Conservation (phyloP, 2,113 vertebrate species). For the Corapipo altera region DNA sequence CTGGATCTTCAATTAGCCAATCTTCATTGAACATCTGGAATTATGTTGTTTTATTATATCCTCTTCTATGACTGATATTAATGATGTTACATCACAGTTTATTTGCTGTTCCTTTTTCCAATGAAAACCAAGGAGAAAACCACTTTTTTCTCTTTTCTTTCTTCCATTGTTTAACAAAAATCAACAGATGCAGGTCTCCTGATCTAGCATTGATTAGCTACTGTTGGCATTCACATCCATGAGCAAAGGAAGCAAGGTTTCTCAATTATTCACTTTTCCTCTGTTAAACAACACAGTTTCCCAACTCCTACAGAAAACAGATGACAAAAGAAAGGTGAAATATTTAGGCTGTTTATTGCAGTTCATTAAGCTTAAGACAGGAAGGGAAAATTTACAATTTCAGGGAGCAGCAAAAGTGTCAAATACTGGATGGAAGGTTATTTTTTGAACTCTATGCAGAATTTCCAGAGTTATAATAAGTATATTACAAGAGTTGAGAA, state of each 20-base stretch:
- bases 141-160: background rate
- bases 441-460: background rate
- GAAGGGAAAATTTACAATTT: background rate
- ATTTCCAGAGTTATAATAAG: background rate
- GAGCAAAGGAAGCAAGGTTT: background rate
- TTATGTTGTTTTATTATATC: background rate
- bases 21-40: background rate
- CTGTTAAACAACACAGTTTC: background rate
- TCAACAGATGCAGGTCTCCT: background rate
- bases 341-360: background rate
- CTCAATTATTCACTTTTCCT: background rate
- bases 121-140: background rate
- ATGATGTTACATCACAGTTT: background rate
- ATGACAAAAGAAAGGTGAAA: background rate
- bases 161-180: background rate
- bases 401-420: background rate
- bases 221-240: background rate
- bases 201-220: background rate
- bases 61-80: background rate
- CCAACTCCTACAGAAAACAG: background rate
- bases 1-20: background rate
- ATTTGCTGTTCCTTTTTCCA: background rate
- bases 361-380: background rate
- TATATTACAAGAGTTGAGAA: background rate
- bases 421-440: background rate